phyloP scores from a whole-genome alignment of 2,888 invertebrate genomes.

The Erebia aethiops region DNA sequence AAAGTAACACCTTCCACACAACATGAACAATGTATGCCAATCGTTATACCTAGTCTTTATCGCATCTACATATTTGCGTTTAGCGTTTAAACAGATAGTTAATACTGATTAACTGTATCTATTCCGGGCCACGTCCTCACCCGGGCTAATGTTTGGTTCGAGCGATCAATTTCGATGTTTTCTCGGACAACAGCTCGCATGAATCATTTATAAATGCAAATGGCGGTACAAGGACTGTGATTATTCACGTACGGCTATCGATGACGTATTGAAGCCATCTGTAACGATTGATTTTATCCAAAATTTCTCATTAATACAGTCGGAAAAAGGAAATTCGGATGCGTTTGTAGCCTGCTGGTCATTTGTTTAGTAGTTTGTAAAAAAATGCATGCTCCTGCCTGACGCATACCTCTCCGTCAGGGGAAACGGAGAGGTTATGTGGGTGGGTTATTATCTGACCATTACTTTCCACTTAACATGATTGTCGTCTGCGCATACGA shows the following conservation, averaged over 20 bases:
- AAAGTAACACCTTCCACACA: not conserved
- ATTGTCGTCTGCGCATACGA: no score
- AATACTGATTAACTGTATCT: conserved; percentile 26
- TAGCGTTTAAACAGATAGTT: conserved; percentile 20
- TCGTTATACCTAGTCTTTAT: conserved; percentile 1
- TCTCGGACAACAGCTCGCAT: conserved; percentile 64
- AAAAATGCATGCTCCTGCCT: no score
- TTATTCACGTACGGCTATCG: conserved; percentile 69
- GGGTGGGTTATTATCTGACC: no score
- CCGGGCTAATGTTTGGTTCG: conserved; percentile 14
- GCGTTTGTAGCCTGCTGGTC: no score
- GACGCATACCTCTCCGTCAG: no score
- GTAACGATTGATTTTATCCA: not conserved
- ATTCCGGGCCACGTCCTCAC: conserved; percentile 25
- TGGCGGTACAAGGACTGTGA: conserved; percentile 60
- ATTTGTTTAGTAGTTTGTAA: no score
- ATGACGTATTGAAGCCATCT: conserved; percentile 54
- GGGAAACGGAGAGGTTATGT: no score
- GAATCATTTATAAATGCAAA: conserved; percentile 78
- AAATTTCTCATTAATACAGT: not conserved
- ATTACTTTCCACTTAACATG: no score
- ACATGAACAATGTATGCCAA: conserved; percentile 12
- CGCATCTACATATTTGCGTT: conserved; percentile 10
- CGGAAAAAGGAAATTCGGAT: not conserved
- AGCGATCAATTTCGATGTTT: conserved; percentile 50